phyloP scores from a whole-genome alignment of 2,113 vertebrate genomes.

The Willisornis vidua region DNA sequence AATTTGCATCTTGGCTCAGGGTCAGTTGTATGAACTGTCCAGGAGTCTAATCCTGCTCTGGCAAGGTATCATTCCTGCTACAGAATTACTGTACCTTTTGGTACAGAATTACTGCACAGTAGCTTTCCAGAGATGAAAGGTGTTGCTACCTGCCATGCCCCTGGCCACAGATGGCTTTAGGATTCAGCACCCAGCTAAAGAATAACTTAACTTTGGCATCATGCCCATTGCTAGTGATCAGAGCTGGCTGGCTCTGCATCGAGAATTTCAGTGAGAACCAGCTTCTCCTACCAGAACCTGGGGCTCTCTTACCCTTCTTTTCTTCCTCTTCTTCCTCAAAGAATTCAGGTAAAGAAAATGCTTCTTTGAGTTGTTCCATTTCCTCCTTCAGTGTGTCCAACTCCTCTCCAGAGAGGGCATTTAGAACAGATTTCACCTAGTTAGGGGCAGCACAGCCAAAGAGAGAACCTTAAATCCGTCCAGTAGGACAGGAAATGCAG shows the following conservation, averaged over 20 bases:
- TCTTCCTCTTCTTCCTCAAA: slow-evolving; percentile 93
- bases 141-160: background rate
- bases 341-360: slow-evolving; percentile 91
- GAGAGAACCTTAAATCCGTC: slow-evolving; percentile 1
- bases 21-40: background rate
- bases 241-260: background rate
- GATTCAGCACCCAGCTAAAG: slow-evolving; percentile 2
- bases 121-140: background rate
- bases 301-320: slow-evolving; percentile 75
- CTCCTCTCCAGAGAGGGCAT: slow-evolving; percentile 85
- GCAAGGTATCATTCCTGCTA: background rate
- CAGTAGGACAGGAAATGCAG: background rate
- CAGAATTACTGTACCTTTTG: background rate
- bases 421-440: slow-evolving; percentile 88
- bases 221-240: background rate
- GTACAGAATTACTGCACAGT: background rate
- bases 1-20: background rate
- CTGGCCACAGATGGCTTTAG: background rate
- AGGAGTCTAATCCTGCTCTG: background rate
- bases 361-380: slow-evolving; percentile 84
- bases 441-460: slow-evolving; percentile 8
- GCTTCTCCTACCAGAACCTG: background rate
- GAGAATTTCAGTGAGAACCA: background rate
- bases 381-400: slow-evolving; percentile 78
- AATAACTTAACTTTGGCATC: background rate